A percentile compares a stretch with the other conserved stretches of the same genome.
phyloP scores from a whole-genome alignment of 2,888 invertebrate species.

The Chrysolina oricalcia region DNA sequence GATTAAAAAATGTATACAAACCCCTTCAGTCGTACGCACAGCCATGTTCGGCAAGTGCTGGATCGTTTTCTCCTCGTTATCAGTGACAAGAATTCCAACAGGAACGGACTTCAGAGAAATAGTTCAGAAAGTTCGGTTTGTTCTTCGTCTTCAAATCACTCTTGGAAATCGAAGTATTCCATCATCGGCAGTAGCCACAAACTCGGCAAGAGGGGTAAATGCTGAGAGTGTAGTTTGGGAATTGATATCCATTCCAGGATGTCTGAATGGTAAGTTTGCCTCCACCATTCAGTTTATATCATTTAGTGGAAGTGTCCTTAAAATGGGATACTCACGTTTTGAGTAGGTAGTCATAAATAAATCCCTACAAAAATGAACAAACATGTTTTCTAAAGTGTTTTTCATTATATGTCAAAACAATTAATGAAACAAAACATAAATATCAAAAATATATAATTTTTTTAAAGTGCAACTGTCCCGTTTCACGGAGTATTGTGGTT shows the following conservation, averaged over 20 bases:
- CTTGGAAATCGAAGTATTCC: conserved; percentile 41
- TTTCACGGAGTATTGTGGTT: too few relatives aligned
- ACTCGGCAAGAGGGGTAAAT: conserved; percentile 6
- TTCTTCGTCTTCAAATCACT: conserved; percentile 48
- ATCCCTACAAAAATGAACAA: too few relatives aligned
- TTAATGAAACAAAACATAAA: too few relatives aligned
- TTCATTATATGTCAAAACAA: too few relatives aligned
- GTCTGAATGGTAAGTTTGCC: background rate
- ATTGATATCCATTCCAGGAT: background rate
- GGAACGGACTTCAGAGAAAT: conserved; percentile 52
- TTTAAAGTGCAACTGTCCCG: too few relatives aligned
- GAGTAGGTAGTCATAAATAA: too few relatives aligned
- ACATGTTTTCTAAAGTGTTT: too few relatives aligned
- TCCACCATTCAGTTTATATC: too few relatives aligned
- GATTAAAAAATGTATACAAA: conserved; percentile 78
- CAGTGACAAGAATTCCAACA: conserved; percentile 49
- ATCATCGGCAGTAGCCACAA: conserved; percentile 40
- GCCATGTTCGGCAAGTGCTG: conserved; percentile 78
- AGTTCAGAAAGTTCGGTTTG: conserved; percentile 48
- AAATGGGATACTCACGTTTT: too few relatives aligned
- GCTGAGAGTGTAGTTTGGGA: background rate
- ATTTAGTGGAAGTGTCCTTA: too few relatives aligned
- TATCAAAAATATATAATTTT: too few relatives aligned
- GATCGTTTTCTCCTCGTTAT: conserved; percentile 76
- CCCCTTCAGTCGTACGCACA: conserved; percentile 82